Evolutionary conservation across 2,888 invertebrate species (phyloP).

Genomic region (Vannuccia rotundouncinata): DNA sequence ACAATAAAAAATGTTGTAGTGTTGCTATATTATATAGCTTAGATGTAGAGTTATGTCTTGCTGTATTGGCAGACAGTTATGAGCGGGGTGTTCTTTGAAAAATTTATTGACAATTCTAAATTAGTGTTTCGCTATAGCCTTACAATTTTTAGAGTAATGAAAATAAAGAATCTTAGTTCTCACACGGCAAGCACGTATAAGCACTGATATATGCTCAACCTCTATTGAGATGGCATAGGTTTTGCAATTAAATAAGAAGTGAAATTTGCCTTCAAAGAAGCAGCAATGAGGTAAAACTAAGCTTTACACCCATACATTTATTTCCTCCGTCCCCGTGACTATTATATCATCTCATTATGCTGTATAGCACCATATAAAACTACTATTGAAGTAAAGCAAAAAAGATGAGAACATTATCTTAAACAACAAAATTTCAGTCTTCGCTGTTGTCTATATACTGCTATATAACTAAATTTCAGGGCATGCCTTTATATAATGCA

Average conservation of each 20-base stretch:
- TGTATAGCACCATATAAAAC: no score
- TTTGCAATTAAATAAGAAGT: not conserved
- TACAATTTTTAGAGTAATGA: not conserved
- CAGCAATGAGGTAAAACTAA: not conserved
- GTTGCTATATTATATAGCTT: not conserved
- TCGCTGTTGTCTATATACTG: no score
- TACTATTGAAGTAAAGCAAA: no score
- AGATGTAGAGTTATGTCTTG: not conserved
- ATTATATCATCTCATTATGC: not conserved
- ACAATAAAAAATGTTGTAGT: no score
- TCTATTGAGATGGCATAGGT: not conserved
- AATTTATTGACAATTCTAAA: slow-evolving; percentile 19
- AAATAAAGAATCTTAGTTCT: not conserved
- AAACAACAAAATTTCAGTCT: no score
- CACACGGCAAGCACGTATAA: not conserved
- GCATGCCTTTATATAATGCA: no score
- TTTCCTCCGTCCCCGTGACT: not conserved
- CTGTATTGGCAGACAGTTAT: not conserved
- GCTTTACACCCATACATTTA: not conserved
- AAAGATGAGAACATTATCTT: no score
- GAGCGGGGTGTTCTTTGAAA: not conserved
- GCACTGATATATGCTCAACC: not conserved
- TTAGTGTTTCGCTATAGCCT: not conserved
- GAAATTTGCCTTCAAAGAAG: not conserved
- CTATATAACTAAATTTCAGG: no score